Evolutionary conservation across 2,888 invertebrate genomes (phyloP).

Genomic region (Phaedon cochleariae): DNA sequence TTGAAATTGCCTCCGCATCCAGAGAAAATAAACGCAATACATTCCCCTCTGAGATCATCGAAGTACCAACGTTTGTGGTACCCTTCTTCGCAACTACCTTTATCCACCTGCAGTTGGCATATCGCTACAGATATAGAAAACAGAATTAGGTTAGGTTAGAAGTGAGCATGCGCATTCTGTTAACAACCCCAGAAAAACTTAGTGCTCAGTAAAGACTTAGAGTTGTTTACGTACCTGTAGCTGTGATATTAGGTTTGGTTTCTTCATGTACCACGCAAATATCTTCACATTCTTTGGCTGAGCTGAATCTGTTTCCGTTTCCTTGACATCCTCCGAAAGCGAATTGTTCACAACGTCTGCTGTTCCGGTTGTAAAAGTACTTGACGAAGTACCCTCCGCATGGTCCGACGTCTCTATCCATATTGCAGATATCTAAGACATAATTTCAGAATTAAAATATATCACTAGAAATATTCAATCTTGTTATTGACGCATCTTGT

Average conservation of each 20-base stretch:
- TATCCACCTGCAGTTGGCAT: conserved; percentile 71
- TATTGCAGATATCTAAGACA: conserved; percentile 75
- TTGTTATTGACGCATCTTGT: no score
- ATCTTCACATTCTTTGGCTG: conserved; percentile 76
- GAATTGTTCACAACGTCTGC: conserved; percentile 74
- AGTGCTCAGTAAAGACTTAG: no score
- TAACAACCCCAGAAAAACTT: no score
- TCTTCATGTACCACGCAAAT: conserved; percentile 73
- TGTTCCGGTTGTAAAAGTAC: conserved; percentile 73
- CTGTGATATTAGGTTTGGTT: conserved; percentile 58
- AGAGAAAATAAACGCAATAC: conserved; percentile 81
- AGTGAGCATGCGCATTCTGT: conserved; percentile 22
- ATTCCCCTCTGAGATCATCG: conserved; percentile 73
- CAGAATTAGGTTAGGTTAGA: conserved; percentile 11
- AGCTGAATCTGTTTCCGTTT: conserved; percentile 84
- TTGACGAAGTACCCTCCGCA: conserved; percentile 74
- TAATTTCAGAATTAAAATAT: no score
- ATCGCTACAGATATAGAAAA: conserved; percentile 66
- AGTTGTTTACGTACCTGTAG: conserved; percentile 51
- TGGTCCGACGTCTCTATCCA: conserved; percentile 73
- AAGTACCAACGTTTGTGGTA: conserved; percentile 76
- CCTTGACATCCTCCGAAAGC: conserved; percentile 85
- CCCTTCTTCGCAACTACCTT: conserved; percentile 68
- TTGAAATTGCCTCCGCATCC: conserved; percentile 91
- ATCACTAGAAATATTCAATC: no score